Base-by-base conservation (phyloP, 2,888 invertebrate species). In the Napeogenes sylphis region DNA sequence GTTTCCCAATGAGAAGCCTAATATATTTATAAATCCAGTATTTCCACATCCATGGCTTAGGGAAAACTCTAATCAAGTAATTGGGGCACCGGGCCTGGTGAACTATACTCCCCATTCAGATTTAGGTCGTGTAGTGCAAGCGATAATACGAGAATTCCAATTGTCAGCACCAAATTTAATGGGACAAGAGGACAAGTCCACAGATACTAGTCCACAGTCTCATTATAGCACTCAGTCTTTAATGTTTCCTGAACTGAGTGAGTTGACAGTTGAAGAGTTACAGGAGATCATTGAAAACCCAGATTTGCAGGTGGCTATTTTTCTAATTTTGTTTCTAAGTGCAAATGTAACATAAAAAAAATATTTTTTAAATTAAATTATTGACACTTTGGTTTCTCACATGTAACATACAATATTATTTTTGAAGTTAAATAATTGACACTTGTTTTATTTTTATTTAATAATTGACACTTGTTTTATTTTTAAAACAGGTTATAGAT, bases 21-120 rank as follows among this genome's bases (percentile, higher is more conserved):
- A 92, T 33, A 90, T 96, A 65, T 92, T 92, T 74, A 88, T 96
- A 5, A 92, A 92, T 62, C 96, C 96, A 0, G 80, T 89, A 0
- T 90, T 95, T 63, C 84, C 88, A 10, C 96, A 96, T 82, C 93
- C 93, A 0, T 96, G 95, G 95, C 91, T 95, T 1, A 93, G 92
- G 53, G 84, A 90, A 8, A 92, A 93, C 66, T 91, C 92, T 0
- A 94, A 94, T 61, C 94, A 94, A 85, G 92, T 96, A 42, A 90
- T 93, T 14, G 92, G 92, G 32, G 95, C 95, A 21, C 96, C 96
- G 1, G 96, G 96, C 4, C 81, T 96, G 46, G 74, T 95, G 51
- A 95, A 95, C 92, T 96, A 94, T 75, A 94, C 95, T 21, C 87
- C 93, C 53, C 95, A 95, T 83, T 95, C 95, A 0, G 96, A 96